Evolutionary conservation across 2,797 vertebrate species (phyloP).

Genomic region (Danio choprae): DNA sequence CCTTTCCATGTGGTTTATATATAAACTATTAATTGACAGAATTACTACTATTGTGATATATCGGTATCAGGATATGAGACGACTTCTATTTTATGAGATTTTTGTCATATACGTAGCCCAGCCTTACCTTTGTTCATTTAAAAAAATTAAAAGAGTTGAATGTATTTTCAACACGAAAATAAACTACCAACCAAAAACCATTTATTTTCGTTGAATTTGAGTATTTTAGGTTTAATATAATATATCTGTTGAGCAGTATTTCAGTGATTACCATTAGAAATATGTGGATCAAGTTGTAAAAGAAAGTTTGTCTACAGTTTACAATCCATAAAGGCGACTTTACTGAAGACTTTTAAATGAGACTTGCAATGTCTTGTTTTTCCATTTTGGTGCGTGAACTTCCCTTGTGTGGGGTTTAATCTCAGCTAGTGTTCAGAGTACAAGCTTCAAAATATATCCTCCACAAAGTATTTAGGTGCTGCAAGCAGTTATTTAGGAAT

Average conservation of each 20-base stretch:
- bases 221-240: background rate
- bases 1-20: no score
- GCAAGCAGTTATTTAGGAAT: slow-evolving; percentile 19
- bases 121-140: no score
- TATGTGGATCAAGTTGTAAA: background rate
- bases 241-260: background rate
- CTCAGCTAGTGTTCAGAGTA: slow-evolving; percentile 10
- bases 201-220: no score
- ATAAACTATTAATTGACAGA: no score
- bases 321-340: background rate
- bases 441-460: background rate
- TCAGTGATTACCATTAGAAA: background rate
- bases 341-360: background rate
- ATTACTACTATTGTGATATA: no score
- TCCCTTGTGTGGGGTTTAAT: background rate
- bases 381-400: background rate
- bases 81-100: no score
- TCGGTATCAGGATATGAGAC: no score
- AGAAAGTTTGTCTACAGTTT: background rate
- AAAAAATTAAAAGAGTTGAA: no score
- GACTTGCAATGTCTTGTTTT: background rate
- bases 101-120: no score
- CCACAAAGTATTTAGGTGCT: background rate
- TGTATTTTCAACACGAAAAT: no score
- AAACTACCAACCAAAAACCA: no score